Base-by-base conservation (phyloP, 2,888 invertebrate genomes). In the Rhagium mordax region DNA sequence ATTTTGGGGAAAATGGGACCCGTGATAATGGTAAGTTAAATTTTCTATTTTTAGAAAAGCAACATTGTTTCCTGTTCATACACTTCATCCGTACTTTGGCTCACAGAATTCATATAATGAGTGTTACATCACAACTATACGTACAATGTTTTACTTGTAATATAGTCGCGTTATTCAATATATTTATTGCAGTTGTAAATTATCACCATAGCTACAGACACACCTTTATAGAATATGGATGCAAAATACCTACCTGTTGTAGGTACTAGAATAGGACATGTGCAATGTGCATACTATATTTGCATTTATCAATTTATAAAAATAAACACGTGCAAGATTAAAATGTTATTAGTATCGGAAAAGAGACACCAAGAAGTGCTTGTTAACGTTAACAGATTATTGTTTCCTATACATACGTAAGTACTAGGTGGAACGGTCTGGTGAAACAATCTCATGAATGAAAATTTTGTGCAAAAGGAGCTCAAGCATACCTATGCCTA, bases 181-280 rank as follows among this genome's bases (percentile, higher is more conserved):
- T 61, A 47, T 62, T 62, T 62, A 62, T 62, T 62, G 27, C n/a
- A n/a, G 24, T 57, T 24, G 27, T 24, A 57, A 57, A 57, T 57
- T 27, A 57, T 41, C 41, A 41, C n/a, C 41, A 41, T 41, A 13
- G 1, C 13, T 13, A 13, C n/a, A 41, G 41, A n/a, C 41, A n/a
- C 41, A 41, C 41, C 41, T 41, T 41, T n/a, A 41, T n/a, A 15
- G 41, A 41, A 41, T 41, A 41, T 41, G 13, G n/a, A n/a, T n/a
- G 41, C 5, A 3, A 41, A 41, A 15, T 41, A 13, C 6, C n/a
- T n/a, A 41, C 1, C 13, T 41, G n/a, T n/a, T n/a, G n/a, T n/a
- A n/a, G n/a, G n/a, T n/a, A n/a, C 2, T 41, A 41, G 13, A 41
- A 13, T 41, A n/a, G n/a, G n/a, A 41, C n/a, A 4, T 13, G n/a